phyloP scores from a whole-genome alignment of 2,888 invertebrate genomes.

The Cerastis rubricosa region DNA sequence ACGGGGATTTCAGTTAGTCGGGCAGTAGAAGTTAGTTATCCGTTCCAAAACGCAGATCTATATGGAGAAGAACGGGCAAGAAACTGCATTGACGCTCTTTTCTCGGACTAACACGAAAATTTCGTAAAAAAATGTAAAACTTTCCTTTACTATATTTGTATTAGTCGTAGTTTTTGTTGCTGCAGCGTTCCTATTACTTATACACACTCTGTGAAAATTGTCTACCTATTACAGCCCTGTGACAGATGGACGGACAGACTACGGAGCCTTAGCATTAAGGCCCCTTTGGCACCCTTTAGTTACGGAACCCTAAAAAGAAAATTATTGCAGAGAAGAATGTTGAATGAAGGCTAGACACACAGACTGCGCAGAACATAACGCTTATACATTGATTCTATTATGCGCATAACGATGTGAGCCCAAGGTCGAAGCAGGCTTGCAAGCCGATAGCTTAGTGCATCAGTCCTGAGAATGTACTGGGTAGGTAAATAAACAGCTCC shows the following conservation, averaged over 20 bases:
- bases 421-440: constrained; percentile 23
- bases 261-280: background rate
- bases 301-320: background rate
- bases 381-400: constrained; percentile 16
- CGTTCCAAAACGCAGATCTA: background rate
- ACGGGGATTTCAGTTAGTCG: background rate
- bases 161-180: background rate
- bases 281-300: background rate
- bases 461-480: background rate
- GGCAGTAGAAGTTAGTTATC: background rate
- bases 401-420: constrained; percentile 22
- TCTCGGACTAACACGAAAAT: too few species aligned
- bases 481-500: background rate
- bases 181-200: background rate
- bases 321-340: background rate
- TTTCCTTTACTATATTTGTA: background rate
- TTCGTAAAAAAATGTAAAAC: too few species aligned
- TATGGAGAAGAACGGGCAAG: background rate
- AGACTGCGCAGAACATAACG: constrained; percentile 9
- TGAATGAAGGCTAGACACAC: background rate
- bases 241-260: background rate
- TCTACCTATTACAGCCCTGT: background rate
- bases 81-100: background rate
- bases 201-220: background rate
- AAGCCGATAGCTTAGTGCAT: constrained; percentile 10